These are phyloP conservation scores for Oopsacas minuta DNA, from an alignment of 37 sponge, comb jelly and placozoan genomes.

Conservation along the genomic window DNA sequence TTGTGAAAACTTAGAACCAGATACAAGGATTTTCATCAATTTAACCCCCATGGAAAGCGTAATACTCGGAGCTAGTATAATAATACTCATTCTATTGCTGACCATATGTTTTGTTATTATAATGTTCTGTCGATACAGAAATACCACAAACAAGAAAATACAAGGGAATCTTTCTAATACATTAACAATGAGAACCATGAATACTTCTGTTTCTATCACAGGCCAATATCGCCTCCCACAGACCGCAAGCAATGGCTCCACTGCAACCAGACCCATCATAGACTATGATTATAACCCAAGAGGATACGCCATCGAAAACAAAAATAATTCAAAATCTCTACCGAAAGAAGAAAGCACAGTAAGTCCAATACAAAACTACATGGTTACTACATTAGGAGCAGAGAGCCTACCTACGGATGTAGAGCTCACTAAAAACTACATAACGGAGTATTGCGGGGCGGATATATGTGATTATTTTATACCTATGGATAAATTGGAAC, in stretches of 20 bases:
- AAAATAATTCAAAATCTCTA: not conserved
- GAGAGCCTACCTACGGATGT: not conserved
- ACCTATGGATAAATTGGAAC: not conserved
- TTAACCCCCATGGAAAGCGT: not conserved
- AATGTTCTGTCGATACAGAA: not conserved
- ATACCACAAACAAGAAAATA: not conserved
- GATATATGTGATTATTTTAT: not conserved
- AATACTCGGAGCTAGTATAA: not conserved
- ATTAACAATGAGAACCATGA: not conserved
- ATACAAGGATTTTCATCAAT: not conserved
- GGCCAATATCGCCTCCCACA: not conserved
- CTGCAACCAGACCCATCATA: not conserved
- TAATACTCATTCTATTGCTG: not conserved
- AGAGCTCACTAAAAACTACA: not conserved
- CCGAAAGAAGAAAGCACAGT: not conserved
- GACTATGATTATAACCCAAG: not conserved
- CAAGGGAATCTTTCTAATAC: not conserved
- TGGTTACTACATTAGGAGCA: not conserved
- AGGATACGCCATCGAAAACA: not conserved
- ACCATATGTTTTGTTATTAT: not conserved
- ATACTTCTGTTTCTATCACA: not conserved
- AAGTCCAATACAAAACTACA: not conserved
- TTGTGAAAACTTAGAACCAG: not conserved
- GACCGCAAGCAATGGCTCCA: not conserved
- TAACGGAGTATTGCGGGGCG: not conserved